A percentile compares a stretch with the other conserved stretches of the same genome.
Conservation (phyloP, 1,140 invertebrate species). For the Colletes latitarsis region DNA sequence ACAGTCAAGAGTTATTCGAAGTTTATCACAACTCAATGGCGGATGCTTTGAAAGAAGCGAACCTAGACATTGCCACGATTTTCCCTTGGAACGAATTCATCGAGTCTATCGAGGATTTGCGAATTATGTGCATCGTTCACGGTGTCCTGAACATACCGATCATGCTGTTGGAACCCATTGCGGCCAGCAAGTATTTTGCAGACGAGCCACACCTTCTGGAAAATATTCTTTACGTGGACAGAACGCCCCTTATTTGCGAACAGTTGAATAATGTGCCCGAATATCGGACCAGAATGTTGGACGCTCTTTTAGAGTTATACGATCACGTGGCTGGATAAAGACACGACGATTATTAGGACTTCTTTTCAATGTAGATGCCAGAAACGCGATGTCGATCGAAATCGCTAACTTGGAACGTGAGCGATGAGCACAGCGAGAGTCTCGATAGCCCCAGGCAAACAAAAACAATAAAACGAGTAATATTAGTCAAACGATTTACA, state of each 20-base stretch:
- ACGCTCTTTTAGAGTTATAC: conserved; percentile 66
- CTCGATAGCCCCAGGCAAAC: not conserved
- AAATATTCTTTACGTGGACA: conserved; percentile 63
- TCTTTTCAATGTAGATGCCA: conserved; percentile 12
- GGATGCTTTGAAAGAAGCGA: conserved; percentile 42
- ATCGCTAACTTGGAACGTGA: conserved; percentile 43
- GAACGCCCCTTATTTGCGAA: conserved; percentile 63
- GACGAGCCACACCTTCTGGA: conserved; percentile 59
- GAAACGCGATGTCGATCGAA: not conserved
- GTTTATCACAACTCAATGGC: conserved; percentile 64
- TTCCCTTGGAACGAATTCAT: conserved; percentile 66
- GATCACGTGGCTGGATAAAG: conserved; percentile 42
- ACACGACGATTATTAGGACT: not conserved
- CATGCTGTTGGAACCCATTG: conserved; percentile 64
- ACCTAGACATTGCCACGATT: conserved; percentile 44
- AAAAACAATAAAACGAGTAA: not conserved
- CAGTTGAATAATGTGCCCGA: conserved; percentile 51
- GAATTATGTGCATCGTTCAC: conserved; percentile 60
- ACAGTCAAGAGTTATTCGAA: conserved; percentile 58
- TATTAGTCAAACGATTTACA: not conserved
- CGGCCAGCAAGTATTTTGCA: conserved; percentile 65
- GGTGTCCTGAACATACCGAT: conserved; percentile 67
- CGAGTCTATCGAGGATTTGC: conserved; percentile 65
- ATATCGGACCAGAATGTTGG: conserved; percentile 64
- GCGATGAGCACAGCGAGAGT: conserved; percentile 3